Evolutionary conservation across 30 jellyfish, hydroid and myxozoan genomes (phyloP), one percentile per base, ranked within the genome.

Genomic region (Morbakka virulenta): DNA sequence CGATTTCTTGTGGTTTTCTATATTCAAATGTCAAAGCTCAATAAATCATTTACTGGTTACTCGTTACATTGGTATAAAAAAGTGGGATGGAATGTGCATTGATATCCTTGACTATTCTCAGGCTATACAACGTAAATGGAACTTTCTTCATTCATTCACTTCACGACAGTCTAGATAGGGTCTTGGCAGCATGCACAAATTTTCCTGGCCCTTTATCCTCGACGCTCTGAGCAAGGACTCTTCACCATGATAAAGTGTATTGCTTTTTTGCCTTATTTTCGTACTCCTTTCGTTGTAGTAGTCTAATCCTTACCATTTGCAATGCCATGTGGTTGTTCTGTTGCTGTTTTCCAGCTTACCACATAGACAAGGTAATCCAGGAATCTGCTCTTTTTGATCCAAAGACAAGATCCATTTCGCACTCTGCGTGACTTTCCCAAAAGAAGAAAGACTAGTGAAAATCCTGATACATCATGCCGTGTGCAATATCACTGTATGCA

Each of bases 401-500:
- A 68, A 81, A 81, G 22, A 47, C 35, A n/a, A 69, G 67, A 64
- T 69, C 80, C 21, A 81, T n/a, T 33, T 1, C 68, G 87, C 82
- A 82, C 28, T 24, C 74, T 36, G 2, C 82, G 87, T 0, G 26
- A 27, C 6, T 82, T 47, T 1, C 94, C 82, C 50, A 71, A 82
- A 11, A 72, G 68, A 22, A 71, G 36, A 73, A 29, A 82, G 67
- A 27, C 32, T 28, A 87, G 94, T 2, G 87, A 36, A 57, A 0
- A 82, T 29, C 82, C 87, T 24, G 87, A 71, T 6, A 76, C 35
- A 13, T 41, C 82, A 41, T 72, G 82, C 50, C 82, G 61, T 0
- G 82, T 21, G 78, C 82, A 23, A 31, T 70, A n/a, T n/a, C n/a
- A n/a, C n/a, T 81, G 32, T 69, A 69, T 30, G 86, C 86, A 35